phyloP scores from a whole-genome alignment of 2,113 vertebrate genomes.

The Furnarius figulus region DNA sequence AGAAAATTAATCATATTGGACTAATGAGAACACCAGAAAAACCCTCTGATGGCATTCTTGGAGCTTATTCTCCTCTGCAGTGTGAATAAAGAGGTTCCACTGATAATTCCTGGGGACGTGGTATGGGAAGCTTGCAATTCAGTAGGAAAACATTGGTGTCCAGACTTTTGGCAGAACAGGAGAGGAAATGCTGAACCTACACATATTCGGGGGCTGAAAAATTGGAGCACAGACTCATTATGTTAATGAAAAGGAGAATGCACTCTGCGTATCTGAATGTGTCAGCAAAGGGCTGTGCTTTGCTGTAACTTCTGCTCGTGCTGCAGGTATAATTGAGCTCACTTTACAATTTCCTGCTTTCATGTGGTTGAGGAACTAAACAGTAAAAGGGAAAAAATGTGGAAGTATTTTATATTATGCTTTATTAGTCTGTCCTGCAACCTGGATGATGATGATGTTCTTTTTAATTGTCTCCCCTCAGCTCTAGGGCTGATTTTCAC shows the following conservation, averaged over 20 bases:
- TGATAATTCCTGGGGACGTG: not conserved
- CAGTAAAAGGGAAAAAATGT: not conserved
- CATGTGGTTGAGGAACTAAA: not conserved
- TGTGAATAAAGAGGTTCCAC: not conserved
- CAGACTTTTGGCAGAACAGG: not conserved
- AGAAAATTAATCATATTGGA: slow-evolving; percentile 12
- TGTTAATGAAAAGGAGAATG: not conserved
- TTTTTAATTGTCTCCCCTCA: not conserved
- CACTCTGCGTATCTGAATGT: not conserved
- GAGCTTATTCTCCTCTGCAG: not conserved
- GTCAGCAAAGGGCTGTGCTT: not conserved
- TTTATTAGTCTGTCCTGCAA: not conserved
- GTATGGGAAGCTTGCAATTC: not conserved
- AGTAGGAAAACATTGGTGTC: not conserved
- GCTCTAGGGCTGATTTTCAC: not conserved
- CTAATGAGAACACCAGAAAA: not conserved
- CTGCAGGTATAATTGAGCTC: not conserved
- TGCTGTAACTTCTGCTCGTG: not conserved
- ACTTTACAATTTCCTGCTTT: not conserved
- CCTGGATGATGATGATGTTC: not conserved
- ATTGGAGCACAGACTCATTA: not conserved
- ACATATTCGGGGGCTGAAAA: not conserved
- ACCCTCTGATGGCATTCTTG: not conserved
- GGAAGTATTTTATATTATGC: not conserved
- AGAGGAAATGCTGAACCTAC: not conserved